Conservation (phyloP, 2,888 invertebrate genomes). For the Cheilosia impressa region DNA sequence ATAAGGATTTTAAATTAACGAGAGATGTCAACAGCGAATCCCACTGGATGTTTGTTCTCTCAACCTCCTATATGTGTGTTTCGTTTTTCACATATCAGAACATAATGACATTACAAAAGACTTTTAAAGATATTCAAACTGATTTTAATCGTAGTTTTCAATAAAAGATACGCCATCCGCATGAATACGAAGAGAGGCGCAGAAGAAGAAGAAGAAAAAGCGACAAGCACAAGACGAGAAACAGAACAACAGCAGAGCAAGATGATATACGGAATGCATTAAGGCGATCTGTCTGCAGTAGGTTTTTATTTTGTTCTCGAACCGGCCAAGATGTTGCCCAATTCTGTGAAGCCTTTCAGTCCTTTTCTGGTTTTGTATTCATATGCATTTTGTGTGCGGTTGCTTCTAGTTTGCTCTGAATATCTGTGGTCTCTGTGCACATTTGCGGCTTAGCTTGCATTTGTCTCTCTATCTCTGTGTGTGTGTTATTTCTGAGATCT, state of each 20-base stretch:
- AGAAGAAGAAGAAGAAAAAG: background rate
- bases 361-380: constrained; percentile 64
- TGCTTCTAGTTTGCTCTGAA: constrained; percentile 65
- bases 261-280: constrained; percentile 61
- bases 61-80: constrained; percentile 76
- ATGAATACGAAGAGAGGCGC: constrained; percentile 12
- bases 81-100: constrained; percentile 80
- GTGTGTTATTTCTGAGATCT: constrained; percentile 76
- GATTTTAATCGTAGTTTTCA: constrained; percentile 73
- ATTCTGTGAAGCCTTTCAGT: constrained; percentile 57
- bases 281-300: constrained; percentile 34
- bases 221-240: constrained; percentile 13
- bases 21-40: constrained; percentile 83
- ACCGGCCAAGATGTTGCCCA: constrained; percentile 59
- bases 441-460: constrained; percentile 3
- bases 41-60: constrained; percentile 27
- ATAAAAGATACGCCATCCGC: constrained; percentile 65
- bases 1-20: constrained; percentile 84
- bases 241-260: constrained; percentile 36
- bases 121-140: constrained; percentile 73
- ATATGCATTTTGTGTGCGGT: constrained; percentile 41
- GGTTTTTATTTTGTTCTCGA: background rate
- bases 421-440: constrained; percentile 42
- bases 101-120: constrained; percentile 83
- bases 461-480: background rate